Conservation (phyloP, 2,113 vertebrate species). For the Spea bombifrons region DNA sequence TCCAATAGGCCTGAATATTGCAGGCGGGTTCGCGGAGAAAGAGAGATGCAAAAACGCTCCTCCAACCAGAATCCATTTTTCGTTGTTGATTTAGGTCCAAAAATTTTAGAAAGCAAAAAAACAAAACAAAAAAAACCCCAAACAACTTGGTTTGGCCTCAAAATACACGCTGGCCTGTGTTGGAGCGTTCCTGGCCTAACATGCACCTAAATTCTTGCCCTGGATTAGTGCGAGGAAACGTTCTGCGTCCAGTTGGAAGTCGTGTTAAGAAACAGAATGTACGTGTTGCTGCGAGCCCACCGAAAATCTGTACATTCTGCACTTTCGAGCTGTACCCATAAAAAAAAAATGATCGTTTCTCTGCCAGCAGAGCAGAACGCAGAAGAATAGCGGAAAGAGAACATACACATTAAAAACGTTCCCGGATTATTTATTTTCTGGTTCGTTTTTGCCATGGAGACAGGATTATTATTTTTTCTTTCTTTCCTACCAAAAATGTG, state of each 20-base stretch:
- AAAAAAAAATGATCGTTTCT: background rate
- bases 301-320: conserved; percentile 37
- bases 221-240: conserved; percentile 24
- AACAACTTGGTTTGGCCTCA: too few relatives aligned
- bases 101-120: conserved; percentile 5
- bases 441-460: background rate
- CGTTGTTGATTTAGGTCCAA: background rate
- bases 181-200: background rate
- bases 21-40: too few relatives aligned
- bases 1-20: too few relatives aligned
- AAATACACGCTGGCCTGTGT: background rate
- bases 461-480: background rate
- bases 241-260: conserved; percentile 32
- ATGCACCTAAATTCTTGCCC: background rate
- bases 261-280: conserved; percentile 22
- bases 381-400: background rate
- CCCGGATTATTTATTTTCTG: background rate
- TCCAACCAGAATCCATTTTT: too few relatives aligned
- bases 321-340: conserved; percentile 18
- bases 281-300: conserved; percentile 19
- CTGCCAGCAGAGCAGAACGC: too few relatives aligned
- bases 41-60: too few relatives aligned
- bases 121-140: background rate
- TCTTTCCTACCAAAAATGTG: too few relatives aligned
- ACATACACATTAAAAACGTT: background rate